Evolutionary conservation across 2,888 invertebrate genomes (phyloP), one percentile per base, ranked within the genome.

Genomic region (Candidula unifasciata): DNA sequence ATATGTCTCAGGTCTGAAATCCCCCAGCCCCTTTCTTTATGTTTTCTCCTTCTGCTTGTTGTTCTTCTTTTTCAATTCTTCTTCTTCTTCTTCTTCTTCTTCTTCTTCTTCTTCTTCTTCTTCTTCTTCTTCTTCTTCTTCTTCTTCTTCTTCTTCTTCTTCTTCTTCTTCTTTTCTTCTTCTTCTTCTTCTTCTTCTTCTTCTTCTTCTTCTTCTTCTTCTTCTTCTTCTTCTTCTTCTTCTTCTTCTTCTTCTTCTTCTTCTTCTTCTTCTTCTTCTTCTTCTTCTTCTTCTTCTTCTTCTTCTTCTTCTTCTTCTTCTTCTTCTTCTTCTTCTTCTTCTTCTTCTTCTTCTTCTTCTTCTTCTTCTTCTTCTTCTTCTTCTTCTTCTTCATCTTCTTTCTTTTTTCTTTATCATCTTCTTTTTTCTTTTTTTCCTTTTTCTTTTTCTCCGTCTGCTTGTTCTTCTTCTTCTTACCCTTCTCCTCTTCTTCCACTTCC

Each of bases 291-390:
- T 66, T 66, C 66, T 66, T 66, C 66, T 66, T 66, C 66, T 66
- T 66, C 66, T 66, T 66, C 66, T 66, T 66, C 66, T 66, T 66
- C 66, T 66, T 66, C 66, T 66, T 66, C 66, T 66, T 66, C 66
- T 66, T 66, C 66, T 66, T 66, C 66, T 66, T 66, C 66, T 66
- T 66, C 66, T 66, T 66, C 2, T 66, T 66, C 66, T 66, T 66
- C 66, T 66, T 66, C 66, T 66, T 2, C 66, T 66, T 66, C 66
- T 66, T 66, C 66, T 66, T 66, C 2, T 66, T 66, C 66, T 66
- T 66, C 66, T 66, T 66, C 66, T 66, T 66, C 66, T 66, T 66
- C 66, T 66, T 66, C 66, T 66, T 66, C 66, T 66, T 66, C 66
- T 66, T 66, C 66, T 66, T 66, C 66, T 66, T 66, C 3, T 66